phyloP scores from a whole-genome alignment of 35 echinoderm and acorn worm species.

The Anneissia japonica region DNA sequence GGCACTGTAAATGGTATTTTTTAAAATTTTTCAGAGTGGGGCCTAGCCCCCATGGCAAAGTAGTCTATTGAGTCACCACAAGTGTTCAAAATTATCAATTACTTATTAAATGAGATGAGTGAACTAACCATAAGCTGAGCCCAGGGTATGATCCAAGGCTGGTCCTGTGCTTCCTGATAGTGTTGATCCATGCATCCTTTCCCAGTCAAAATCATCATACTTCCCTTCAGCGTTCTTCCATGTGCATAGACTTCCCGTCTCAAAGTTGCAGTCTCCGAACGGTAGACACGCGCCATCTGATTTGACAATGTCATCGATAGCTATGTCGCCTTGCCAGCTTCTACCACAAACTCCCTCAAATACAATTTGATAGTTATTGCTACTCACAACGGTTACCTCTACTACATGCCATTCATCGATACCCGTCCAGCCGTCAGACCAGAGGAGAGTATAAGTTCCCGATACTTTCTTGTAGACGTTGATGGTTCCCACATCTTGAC shows the following conservation, averaged over 20 bases:
- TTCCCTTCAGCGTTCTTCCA: constrained; percentile 50
- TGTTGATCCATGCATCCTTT: not conserved
- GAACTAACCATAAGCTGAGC: constrained; percentile 59
- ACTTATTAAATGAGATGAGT: not conserved
- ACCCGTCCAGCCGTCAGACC: not conserved
- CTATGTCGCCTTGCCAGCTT: constrained; percentile 66
- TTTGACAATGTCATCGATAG: constrained; percentile 70
- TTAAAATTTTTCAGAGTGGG: too few relatives aligned
- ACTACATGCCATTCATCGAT: constrained; percentile 49
- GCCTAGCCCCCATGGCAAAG: too few relatives aligned
- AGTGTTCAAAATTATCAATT: not conserved
- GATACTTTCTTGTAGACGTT: constrained; percentile 26
- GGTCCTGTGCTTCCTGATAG: constrained; percentile 51
- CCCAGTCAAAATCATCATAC: not conserved
- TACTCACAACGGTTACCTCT: constrained; percentile 5
- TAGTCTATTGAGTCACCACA: too few relatives aligned
- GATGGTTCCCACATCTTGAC: constrained; percentile 34
- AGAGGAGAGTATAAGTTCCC: not conserved
- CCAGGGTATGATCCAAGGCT: constrained; percentile 65
- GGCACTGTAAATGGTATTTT: too few relatives aligned
- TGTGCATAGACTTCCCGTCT: constrained; percentile 46
- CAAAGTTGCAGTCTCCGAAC: constrained; percentile 53
- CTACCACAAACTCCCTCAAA: constrained; percentile 61
- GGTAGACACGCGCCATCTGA: constrained; percentile 40
- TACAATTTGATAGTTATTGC: constrained; percentile 53